phyloP scores from a whole-genome alignment of 2,797 vertebrate genomes.

The Perodicticus potto region DNA sequence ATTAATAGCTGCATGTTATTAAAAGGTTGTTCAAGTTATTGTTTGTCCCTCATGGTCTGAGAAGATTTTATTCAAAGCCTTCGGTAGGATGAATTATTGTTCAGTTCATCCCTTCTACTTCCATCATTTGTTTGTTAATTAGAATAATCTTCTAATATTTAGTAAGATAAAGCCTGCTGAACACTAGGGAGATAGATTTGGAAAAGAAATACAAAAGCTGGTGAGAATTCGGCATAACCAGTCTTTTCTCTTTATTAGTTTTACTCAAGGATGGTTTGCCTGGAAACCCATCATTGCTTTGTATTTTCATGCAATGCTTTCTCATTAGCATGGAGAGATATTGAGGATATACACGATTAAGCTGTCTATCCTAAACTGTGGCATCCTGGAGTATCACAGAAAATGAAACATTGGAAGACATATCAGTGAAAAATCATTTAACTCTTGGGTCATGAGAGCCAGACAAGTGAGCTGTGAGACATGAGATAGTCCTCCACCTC shows the following conservation, averaged over 20 bases:
- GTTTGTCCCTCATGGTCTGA: neutral
- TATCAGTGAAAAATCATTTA: neutral
- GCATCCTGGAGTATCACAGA: neutral
- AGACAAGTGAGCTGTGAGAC: neutral
- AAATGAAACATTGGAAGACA: neutral
- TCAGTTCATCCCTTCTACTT: constrained; percentile 61
- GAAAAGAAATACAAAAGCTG: constrained; percentile 46
- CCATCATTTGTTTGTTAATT: constrained; percentile 75
- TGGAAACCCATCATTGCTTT: neutral
- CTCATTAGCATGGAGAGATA: neutral
- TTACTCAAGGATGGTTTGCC: constrained; percentile 48
- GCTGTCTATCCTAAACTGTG: neutral
- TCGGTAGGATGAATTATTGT: constrained; percentile 59
- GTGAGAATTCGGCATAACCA: neutral
- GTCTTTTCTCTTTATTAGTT: constrained; percentile 39
- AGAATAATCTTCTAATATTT: constrained; percentile 70
- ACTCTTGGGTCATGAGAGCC: neutral
- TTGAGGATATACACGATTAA: neutral
- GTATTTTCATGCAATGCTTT: neutral
- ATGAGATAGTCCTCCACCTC: no score
- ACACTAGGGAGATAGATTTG: constrained; percentile 39
- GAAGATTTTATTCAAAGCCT: constrained; percentile 63
- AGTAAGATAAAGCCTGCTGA: constrained; percentile 61
- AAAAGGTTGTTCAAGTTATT: constrained; percentile 57
- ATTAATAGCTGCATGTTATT: constrained; percentile 40